A percentile compares a stretch with the other conserved stretches of the same genome.
These are phyloP conservation scores for Phortica magna DNA, from an alignment of 2,888 invertebrate genomes.

Conservation along the genomic window DNA sequence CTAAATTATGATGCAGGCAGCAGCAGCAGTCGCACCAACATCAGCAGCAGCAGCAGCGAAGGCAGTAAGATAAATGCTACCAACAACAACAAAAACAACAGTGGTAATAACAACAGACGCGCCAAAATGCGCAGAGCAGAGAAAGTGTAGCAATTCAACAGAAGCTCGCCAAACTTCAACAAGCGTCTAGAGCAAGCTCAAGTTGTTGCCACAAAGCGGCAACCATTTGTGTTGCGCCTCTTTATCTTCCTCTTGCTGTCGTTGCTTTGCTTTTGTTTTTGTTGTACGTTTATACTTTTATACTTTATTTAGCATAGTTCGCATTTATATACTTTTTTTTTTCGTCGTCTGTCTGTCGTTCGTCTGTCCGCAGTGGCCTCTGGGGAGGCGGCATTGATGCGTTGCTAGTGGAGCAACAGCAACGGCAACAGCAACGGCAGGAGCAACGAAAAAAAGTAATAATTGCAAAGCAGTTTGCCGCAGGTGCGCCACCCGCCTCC, in stretches of 20 bases:
- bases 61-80: not conserved
- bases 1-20: conserved; percentile 75
- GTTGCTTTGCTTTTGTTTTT: not conserved
- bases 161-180: conserved; percentile 69
- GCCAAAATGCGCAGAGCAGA: conserved; percentile 48
- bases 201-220: conserved; percentile 35
- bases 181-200: conserved; percentile 49
- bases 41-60: conserved; percentile 43
- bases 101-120: conserved; percentile 36
- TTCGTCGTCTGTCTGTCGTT: not conserved
- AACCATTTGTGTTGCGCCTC: not conserved
- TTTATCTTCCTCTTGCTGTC: not conserved
- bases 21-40: conserved; percentile 45
- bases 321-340: conserved; percentile 32
- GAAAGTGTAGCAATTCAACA: conserved; percentile 66
- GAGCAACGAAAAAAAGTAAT: conserved; percentile 60
- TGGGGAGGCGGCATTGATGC: conserved; percentile 37
- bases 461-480: conserved; percentile 71
- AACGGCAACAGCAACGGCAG: conserved; percentile 40
- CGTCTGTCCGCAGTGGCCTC: conserved; percentile 14
- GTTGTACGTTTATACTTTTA: not conserved
- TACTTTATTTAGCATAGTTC: conserved; percentile 41
- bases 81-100: conserved; percentile 11
- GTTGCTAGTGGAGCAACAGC: conserved; percentile 49
- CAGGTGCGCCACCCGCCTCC: conserved; percentile 67